phyloP scores from a whole-genome alignment of 1,140 invertebrate species.

The Zaprionus capensis region DNA sequence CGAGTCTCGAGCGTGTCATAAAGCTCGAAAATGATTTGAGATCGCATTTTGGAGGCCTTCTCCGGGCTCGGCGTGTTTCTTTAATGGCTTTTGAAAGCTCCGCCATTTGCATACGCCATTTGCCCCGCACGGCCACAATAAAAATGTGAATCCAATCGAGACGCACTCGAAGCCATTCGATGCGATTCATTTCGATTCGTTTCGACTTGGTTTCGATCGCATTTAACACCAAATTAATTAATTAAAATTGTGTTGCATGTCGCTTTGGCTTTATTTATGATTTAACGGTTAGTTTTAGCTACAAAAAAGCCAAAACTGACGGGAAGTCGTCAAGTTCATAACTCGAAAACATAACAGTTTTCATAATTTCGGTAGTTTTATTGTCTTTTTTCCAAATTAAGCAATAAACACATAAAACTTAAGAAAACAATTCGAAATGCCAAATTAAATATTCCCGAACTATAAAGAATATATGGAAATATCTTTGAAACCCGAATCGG shows the following conservation, averaged over 20 bases:
- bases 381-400: background rate
- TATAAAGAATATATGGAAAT: background rate
- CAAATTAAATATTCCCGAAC: background rate
- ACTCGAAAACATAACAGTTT: background rate
- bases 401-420: conserved; percentile 22
- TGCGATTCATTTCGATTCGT: conserved; percentile 1
- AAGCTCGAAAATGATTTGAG: conserved; percentile 37
- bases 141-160: conserved; percentile 21
- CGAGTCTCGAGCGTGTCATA: conserved; percentile 13
- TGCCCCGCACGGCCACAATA: conserved; percentile 1
- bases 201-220: conserved; percentile 14
- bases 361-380: conserved; percentile 19
- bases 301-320: background rate
- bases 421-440: conserved; percentile 1
- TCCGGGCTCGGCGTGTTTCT: conserved; percentile 36
- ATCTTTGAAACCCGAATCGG: background rate
- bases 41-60: conserved; percentile 56
- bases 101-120: conserved; percentile 34
- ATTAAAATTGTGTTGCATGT: conserved; percentile 23
- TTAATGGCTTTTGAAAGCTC: conserved; percentile 77
- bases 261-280: conserved; percentile 9
- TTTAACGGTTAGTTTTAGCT: conserved; percentile 12
- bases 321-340: conserved; percentile 27
- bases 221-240: conserved; percentile 36
- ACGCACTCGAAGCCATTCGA: conserved; percentile 6